Conservation (phyloP, 2,888 invertebrate species). For the Xestia xanthographa region DNA sequence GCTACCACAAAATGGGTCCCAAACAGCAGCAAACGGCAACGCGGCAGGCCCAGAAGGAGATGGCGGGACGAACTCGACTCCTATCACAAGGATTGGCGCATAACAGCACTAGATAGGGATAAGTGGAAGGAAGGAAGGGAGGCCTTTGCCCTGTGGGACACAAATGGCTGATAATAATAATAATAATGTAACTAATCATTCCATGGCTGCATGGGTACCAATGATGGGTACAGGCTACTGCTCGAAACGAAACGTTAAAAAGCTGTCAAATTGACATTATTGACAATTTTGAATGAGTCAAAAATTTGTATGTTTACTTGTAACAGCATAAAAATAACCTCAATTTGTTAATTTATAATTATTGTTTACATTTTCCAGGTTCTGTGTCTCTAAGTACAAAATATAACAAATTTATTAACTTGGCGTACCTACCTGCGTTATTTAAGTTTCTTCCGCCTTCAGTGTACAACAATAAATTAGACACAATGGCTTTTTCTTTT, state of each 20-base stretch:
- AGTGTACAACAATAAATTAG: not conserved
- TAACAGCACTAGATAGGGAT: no score
- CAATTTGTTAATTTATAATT: not conserved
- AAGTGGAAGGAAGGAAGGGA: no score
- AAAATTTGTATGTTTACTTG: slow-evolving; percentile 25
- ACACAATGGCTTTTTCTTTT: slow-evolving; percentile 85
- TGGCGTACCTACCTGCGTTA: slow-evolving; percentile 21
- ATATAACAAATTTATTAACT: not conserved
- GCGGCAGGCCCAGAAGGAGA: no score
- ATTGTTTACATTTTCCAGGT: not conserved
- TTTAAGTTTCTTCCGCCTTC: slow-evolving; percentile 8
- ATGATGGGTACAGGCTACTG: no score
- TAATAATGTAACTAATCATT: not conserved
- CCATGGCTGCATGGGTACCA: not conserved
- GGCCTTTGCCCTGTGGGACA: no score
- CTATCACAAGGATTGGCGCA: no score
- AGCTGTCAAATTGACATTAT: slow-evolving; percentile 15
- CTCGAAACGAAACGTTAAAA: not conserved
- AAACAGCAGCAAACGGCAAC: no score
- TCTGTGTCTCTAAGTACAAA: not conserved
- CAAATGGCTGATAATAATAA: no score
- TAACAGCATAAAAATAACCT: slow-evolving; percentile 22
- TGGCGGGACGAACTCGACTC: no score
- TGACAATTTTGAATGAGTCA: not conserved
- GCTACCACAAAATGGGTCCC: no score